phyloP scores from a whole-genome alignment of 2,888 invertebrate genomes.

The Uropetala carovei region DNA sequence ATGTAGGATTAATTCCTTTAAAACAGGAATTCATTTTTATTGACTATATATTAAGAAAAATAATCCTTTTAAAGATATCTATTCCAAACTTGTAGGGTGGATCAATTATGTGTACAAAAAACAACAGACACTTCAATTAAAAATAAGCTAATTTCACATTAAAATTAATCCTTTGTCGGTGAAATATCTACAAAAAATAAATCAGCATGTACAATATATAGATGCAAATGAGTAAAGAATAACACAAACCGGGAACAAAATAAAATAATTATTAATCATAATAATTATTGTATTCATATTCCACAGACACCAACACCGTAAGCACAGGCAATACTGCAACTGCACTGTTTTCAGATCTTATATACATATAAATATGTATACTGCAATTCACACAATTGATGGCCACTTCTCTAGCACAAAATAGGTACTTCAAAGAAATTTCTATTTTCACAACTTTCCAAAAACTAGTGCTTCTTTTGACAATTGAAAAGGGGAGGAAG shows the following conservation, averaged over 20 bases:
- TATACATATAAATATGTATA: slow-evolving; percentile 12
- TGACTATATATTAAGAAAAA: slow-evolving; percentile 45
- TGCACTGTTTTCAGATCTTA: slow-evolving; percentile 22
- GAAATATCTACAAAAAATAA: slow-evolving; percentile 51
- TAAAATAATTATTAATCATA: slow-evolving; percentile 57
- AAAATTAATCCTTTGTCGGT: slow-evolving; percentile 40
- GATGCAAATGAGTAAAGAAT: slow-evolving; percentile 46
- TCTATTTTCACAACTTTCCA: background rate
- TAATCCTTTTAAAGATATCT: slow-evolving; percentile 21
- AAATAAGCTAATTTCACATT: slow-evolving; percentile 50
- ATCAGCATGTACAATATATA: slow-evolving; percentile 38
- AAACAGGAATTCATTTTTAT: slow-evolving; percentile 61
- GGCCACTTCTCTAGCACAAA: slow-evolving; percentile 56
- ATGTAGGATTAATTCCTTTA: slow-evolving; percentile 43
- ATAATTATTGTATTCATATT: slow-evolving; percentile 57
- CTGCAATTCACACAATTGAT: slow-evolving; percentile 33
- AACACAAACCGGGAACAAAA: slow-evolving; percentile 52
- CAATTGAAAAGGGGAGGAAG: slow-evolving; percentile 53
- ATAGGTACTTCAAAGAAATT: slow-evolving; percentile 48
- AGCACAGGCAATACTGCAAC: slow-evolving; percentile 23
- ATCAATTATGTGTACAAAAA: slow-evolving; percentile 64
- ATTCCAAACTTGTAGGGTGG: slow-evolving; percentile 63
- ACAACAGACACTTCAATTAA: slow-evolving; percentile 37
- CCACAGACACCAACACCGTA: slow-evolving; percentile 57
- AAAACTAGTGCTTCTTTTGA: slow-evolving; percentile 14